These are phyloP conservation scores for Lycopodina hypogea DNA, from an alignment of 37 sponge, comb jelly and placozoan species.

Conservation along the genomic window DNA sequence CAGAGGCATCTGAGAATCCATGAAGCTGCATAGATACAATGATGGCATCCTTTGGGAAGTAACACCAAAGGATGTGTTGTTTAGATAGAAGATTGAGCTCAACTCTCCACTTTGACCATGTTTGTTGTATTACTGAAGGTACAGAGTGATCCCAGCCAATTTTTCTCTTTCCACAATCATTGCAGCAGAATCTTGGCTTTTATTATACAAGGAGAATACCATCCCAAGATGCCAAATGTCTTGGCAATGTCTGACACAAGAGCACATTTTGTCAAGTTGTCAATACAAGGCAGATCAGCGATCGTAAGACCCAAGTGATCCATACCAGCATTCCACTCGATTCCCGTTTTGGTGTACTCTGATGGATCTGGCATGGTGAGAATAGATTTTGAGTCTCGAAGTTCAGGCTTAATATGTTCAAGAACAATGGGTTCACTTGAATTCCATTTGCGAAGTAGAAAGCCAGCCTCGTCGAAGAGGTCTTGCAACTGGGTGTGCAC, in stretches of 20 bases:
- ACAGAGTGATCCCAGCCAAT: constrained; percentile 2
- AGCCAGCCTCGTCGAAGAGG: constrained; percentile 20
- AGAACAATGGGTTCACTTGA: constrained; percentile 30
- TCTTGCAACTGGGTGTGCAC: constrained; percentile 8
- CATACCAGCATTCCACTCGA: constrained; percentile 29
- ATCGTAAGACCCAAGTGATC: constrained; percentile 30
- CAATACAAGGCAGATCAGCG: background rate
- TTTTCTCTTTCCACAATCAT: background rate
- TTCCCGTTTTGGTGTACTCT: constrained; percentile 36
- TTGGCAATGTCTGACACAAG: constrained; percentile 42
- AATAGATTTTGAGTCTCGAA: background rate
- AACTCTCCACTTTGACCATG: constrained; percentile 1
- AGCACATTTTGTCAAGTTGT: constrained; percentile 20
- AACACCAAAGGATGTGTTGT: no score
- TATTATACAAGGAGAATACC: constrained; percentile 41
- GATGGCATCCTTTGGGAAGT: no score
- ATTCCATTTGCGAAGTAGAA: constrained; percentile 39
- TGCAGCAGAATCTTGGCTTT: constrained; percentile 11
- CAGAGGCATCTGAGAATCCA: no score
- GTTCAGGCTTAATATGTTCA: constrained; percentile 2
- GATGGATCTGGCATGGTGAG: background rate
- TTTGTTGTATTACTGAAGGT: background rate
- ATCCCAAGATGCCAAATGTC: constrained; percentile 32
- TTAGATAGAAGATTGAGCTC: constrained; percentile 3
- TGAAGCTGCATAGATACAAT: no score